Conservation (phyloP, 2,797 vertebrate genomes). For the Choloepus didactylus region DNA sequence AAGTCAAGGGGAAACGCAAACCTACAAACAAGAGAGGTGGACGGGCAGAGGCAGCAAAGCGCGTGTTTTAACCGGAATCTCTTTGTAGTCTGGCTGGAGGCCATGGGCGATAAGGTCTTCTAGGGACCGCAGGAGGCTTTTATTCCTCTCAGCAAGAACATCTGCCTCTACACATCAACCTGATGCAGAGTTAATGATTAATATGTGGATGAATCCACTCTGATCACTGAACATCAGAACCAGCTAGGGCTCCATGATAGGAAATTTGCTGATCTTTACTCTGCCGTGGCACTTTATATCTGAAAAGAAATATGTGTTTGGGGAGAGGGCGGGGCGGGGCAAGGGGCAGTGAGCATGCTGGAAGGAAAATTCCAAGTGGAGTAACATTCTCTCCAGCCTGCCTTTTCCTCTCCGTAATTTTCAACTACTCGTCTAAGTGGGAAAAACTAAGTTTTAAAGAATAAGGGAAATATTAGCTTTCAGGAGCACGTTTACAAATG, state of each 20-base stretch:
- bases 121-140: conserved; percentile 52
- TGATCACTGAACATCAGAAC: conserved; percentile 42
- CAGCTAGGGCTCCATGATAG: background rate
- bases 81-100: conserved; percentile 41
- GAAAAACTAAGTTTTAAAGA: conserved; percentile 73
- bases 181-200: conserved; percentile 84
- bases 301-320: background rate
- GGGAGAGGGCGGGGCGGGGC: background rate
- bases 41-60: background rate
- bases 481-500: conserved; percentile 76
- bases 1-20: background rate
- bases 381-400: conserved; percentile 60
- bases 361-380: conserved; percentile 15
- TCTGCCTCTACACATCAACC: conserved; percentile 83
- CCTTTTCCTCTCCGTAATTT: conserved; percentile 67
- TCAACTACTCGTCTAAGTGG: conserved; percentile 60
- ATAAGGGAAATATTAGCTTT: conserved; percentile 72
- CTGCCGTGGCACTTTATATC: background rate
- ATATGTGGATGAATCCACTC: conserved; percentile 74
- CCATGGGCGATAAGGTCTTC: conserved; percentile 5
- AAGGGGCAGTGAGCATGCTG: background rate
- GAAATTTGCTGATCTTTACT: background rate
- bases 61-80: background rate
- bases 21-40: background rate
- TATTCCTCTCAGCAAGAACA: conserved; percentile 80